Conservation (phyloP, 2,888 invertebrate species). For the Autographa gamma region DNA sequence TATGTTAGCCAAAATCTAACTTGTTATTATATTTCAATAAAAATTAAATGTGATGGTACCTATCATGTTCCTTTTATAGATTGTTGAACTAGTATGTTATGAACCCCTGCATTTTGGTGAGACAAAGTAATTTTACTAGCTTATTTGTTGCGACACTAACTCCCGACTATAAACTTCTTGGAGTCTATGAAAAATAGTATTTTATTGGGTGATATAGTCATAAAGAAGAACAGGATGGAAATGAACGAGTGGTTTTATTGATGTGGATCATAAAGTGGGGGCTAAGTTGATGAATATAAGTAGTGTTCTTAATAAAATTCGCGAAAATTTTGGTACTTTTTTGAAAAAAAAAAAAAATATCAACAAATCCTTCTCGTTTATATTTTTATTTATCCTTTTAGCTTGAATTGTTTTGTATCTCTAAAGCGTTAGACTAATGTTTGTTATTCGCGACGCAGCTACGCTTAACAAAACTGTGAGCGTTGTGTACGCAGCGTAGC, state of each 20-base stretch:
- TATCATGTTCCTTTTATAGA: too few relatives aligned
- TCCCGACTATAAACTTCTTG: slow-evolving; percentile 26
- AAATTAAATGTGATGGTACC: too few relatives aligned
- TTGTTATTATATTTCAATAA: too few relatives aligned
- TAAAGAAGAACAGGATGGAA: slow-evolving; percentile 24
- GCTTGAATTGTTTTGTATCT: neutral
- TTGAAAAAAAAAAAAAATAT: neutral
- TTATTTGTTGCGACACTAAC: slow-evolving; percentile 42
- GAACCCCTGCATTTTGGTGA: neutral
- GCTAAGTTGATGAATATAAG: neutral
- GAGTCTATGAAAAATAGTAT: slow-evolving; percentile 44
- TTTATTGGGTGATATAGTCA: slow-evolving; percentile 38
- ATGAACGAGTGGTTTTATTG: neutral
- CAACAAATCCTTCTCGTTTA: neutral
- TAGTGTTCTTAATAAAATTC: neutral
- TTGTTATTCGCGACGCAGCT: neutral
- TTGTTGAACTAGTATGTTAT: slow-evolving; percentile 12
- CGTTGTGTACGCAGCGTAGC: neutral
- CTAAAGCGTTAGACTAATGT: neutral
- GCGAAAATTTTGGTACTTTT: neutral
- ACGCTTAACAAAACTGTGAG: neutral
- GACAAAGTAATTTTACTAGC: slow-evolving; percentile 40
- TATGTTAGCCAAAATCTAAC: too few relatives aligned
- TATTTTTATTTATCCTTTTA: neutral
- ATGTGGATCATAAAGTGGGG: neutral